A percentile compares a stretch with the other conserved stretches of the same genome.
phyloP scores from a whole-genome alignment of 2,113 vertebrate genomes.

The Ranitomeya imitator region DNA sequence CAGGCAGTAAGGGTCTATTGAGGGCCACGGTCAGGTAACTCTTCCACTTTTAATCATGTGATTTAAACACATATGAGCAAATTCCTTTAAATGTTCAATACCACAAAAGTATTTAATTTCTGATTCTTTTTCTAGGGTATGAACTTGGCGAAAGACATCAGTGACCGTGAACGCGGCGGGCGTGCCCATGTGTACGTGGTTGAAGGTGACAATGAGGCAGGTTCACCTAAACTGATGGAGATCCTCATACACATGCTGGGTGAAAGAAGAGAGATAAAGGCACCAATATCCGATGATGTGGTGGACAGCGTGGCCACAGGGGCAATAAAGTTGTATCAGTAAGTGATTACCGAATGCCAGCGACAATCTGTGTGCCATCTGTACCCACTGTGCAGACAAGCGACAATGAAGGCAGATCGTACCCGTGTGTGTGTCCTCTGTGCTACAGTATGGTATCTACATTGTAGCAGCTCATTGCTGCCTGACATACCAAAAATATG shows the following conservation, averaged over 20 bases:
- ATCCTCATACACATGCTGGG: slow-evolving; percentile 76
- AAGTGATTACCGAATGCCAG: slow-evolving; percentile 61
- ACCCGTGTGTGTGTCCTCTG: too few relatives aligned
- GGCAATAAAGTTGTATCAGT: slow-evolving; percentile 84
- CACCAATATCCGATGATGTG: slow-evolving; percentile 70
- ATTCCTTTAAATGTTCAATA: not conserved
- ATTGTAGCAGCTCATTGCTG: too few relatives aligned
- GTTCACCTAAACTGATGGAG: slow-evolving; percentile 73
- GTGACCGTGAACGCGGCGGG: slow-evolving; percentile 83
- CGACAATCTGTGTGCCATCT: too few relatives aligned
- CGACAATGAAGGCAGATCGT: too few relatives aligned
- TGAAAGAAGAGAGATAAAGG: slow-evolving; percentile 70
- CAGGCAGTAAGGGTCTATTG: too few relatives aligned
- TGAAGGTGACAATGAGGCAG: slow-evolving; percentile 75
- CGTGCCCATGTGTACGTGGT: slow-evolving; percentile 78
- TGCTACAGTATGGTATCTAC: too few relatives aligned
- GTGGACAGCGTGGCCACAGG: slow-evolving; percentile 76
- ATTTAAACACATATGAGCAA: not conserved
- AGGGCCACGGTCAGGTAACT: not conserved
- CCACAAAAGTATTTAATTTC: too few relatives aligned
- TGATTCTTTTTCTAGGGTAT: slow-evolving; percentile 70
- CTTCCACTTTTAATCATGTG: too few relatives aligned
- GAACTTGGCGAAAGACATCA: slow-evolving; percentile 85
- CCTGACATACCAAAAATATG: too few relatives aligned
- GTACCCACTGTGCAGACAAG: too few relatives aligned